A percentile compares a stretch with the other conserved stretches of the same genome.
Evolutionary conservation across 2,888 invertebrate genomes (phyloP).

Genomic region (Tetragnatha montana): DNA sequence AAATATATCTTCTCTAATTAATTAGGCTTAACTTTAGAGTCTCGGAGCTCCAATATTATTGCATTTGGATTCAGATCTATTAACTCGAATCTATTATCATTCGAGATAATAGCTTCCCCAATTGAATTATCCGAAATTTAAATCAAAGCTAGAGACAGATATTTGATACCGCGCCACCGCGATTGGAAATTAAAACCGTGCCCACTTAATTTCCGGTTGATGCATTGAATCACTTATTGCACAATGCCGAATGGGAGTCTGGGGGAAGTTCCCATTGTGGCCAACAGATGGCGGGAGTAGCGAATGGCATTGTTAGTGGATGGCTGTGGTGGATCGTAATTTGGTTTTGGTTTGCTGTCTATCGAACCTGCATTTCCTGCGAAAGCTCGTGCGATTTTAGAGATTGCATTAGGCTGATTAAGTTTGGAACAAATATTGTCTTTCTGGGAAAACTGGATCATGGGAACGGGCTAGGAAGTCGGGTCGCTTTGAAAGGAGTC

Average conservation of each 20-base stretch:
- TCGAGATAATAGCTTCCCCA: neutral
- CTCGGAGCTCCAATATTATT: neutral
- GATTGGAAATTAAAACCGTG: slow-evolving; percentile 13
- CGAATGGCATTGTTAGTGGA: neutral
- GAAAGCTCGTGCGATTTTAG: neutral
- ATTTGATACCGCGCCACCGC: neutral
- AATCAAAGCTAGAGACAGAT: neutral
- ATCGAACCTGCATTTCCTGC: neutral
- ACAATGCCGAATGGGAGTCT: neutral
- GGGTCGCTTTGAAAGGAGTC: no score
- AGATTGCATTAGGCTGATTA: neutral
- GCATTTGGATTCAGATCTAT: neutral
- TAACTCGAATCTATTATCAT: neutral
- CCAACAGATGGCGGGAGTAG: slow-evolving; percentile 3
- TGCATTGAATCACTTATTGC: neutral
- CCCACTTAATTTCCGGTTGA: slow-evolving; percentile 34
- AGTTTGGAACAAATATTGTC: neutral
- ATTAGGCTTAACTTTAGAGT: slow-evolving; percentile 18
- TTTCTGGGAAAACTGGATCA: neutral
- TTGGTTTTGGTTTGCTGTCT: neutral
- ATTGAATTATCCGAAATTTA: slow-evolving; percentile 2
- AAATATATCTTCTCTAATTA: slow-evolving; percentile 5
- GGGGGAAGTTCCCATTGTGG: neutral
- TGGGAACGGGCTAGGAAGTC: no score
- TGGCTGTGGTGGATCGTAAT: neutral